phyloP scores from a whole-genome alignment of 2,797 vertebrate genomes.

The Mus minutoides region DNA sequence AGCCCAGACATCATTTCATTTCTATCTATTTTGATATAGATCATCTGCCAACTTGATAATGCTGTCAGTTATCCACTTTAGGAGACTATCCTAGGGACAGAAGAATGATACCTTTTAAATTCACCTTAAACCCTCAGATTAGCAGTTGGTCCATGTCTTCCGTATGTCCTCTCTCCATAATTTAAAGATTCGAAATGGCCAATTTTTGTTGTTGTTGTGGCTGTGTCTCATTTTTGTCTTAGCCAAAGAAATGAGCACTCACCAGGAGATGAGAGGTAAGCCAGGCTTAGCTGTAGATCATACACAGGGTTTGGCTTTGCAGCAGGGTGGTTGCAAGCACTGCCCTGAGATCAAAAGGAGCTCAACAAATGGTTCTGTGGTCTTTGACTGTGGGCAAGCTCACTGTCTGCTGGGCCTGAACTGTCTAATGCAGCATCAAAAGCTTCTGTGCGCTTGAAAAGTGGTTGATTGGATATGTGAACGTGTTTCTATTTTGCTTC shows the following conservation, averaged over 20 bases:
- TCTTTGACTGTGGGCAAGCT: too few species aligned
- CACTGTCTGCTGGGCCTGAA: not conserved
- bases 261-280: not conserved
- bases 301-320: not conserved
- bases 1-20: not conserved
- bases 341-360: not conserved
- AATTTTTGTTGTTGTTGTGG: not conserved
- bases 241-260: not conserved
- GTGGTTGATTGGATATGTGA: not conserved
- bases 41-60: not conserved
- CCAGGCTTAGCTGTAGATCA: accelerated
- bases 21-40: not conserved
- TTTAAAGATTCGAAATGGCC: not conserved
- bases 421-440: not conserved
- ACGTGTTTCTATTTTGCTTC: not conserved
- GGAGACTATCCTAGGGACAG: not conserved
- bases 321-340: not conserved
- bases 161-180: not conserved
- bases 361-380: not conserved
- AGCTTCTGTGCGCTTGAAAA: not conserved
- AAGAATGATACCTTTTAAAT: not conserved
- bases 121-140: not conserved
- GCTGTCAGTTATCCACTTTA: not conserved
- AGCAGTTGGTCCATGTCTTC: not conserved
- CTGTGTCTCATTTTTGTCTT: not conserved